Conservation (phyloP, 2,888 invertebrate genomes). For the Lasioglossum lativentre region DNA sequence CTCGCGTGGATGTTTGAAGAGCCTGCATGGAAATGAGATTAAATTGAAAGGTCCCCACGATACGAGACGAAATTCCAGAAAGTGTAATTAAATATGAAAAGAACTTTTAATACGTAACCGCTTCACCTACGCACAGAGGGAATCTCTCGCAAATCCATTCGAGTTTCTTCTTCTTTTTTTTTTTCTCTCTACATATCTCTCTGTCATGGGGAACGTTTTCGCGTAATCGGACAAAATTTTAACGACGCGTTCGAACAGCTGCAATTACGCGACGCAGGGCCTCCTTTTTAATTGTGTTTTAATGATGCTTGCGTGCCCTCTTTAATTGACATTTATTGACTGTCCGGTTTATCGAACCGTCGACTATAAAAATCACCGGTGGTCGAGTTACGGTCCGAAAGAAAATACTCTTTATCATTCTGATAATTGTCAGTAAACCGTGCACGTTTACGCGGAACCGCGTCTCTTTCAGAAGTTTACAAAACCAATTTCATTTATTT, state of each 20-base stretch:
- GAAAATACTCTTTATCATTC: slow-evolving; percentile 15
- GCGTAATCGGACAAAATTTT: slow-evolving; percentile 32
- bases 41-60: slow-evolving; percentile 48
- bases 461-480: background rate
- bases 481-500: background rate
- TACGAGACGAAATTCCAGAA: slow-evolving; percentile 43
- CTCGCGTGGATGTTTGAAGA: slow-evolving; percentile 47
- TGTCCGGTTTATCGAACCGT: slow-evolving; percentile 36
- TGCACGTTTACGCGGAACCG: background rate
- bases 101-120: slow-evolving; percentile 52
- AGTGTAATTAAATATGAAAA: slow-evolving; percentile 49
- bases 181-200: background rate
- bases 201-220: slow-evolving; percentile 12
- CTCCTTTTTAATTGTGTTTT: slow-evolving; percentile 53
- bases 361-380: slow-evolving; percentile 11
- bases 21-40: slow-evolving; percentile 49
- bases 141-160: background rate
- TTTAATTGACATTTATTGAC: slow-evolving; percentile 51
- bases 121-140: slow-evolving; percentile 10
- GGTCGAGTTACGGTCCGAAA: background rate
- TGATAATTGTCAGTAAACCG: background rate
- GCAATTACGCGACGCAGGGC: slow-evolving; percentile 1
- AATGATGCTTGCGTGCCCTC: slow-evolving; percentile 41
- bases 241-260: slow-evolving; percentile 38
- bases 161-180: background rate